Conservation (phyloP, 2,888 invertebrate species). For the Metellina segmentata region DNA sequence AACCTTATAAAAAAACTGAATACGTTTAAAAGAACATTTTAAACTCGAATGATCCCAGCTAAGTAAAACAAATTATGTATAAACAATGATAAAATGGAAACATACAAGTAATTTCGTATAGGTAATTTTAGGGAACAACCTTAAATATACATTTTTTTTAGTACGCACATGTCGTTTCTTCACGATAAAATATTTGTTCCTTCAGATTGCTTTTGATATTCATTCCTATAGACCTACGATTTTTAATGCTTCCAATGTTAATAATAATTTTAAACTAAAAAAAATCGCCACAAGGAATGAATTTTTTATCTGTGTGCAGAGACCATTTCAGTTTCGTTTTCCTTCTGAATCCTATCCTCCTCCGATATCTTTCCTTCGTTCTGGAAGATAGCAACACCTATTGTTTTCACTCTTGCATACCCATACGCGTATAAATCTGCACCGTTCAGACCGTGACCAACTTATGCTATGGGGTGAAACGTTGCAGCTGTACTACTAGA, state of each 20-base stretch:
- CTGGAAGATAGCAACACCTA: slow-evolving; percentile 4
- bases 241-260: not conserved
- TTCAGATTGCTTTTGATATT: not conserved
- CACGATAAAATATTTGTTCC: not conserved
- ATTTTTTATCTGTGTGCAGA: not conserved
- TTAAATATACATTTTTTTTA: too few relatives aligned
- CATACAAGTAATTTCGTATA: too few relatives aligned
- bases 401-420: slow-evolving; percentile 40
- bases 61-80: too few relatives aligned
- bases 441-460: slow-evolving; percentile 65
- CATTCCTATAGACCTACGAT: too few relatives aligned
- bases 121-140: too few relatives aligned
- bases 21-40: too few relatives aligned
- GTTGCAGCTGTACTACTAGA: slow-evolving; percentile 28
- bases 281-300: too few relatives aligned
- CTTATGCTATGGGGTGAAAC: slow-evolving; percentile 56
- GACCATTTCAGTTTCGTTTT: not conserved
- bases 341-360: not conserved
- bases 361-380: not conserved
- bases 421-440: slow-evolving; percentile 39
- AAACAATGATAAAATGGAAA: too few relatives aligned
- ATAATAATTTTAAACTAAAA: not conserved
- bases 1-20: too few relatives aligned
- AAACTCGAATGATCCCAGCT: too few relatives aligned
- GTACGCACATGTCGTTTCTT: too few relatives aligned